phyloP scores from a whole-genome alignment of 1,140 invertebrate genomes.

The Neodiprion fabricii region DNA sequence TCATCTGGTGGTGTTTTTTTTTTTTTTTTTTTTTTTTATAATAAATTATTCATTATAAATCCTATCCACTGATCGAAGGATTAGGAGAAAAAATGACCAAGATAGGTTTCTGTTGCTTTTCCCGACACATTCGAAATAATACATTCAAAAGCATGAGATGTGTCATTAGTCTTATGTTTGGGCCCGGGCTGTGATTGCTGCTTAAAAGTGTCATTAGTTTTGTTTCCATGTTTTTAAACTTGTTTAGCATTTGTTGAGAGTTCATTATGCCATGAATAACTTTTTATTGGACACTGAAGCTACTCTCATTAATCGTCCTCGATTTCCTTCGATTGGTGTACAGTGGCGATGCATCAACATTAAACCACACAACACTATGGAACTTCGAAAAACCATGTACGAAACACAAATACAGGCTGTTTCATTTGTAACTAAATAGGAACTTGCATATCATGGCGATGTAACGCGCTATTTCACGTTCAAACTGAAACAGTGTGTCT shows the following conservation, averaged over 20 bases:
- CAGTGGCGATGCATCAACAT: too few species aligned
- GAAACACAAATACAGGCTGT: slow-evolving; percentile 24
- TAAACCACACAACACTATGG: not conserved
- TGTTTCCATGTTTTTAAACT: not conserved
- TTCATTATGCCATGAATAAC: not conserved
- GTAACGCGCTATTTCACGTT: slow-evolving; percentile 2
- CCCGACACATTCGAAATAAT: not conserved
- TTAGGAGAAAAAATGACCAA: slow-evolving; percentile 32
- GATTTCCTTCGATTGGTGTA: not conserved
- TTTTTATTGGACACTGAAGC: not conserved
- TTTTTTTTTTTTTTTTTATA: slow-evolving; percentile 10
- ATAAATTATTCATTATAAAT: slow-evolving; percentile 43
- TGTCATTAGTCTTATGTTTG: not conserved
- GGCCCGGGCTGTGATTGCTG: not conserved
- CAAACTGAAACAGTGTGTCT: not conserved
- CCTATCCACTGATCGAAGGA: slow-evolving; percentile 40
- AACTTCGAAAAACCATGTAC: slow-evolving; percentile 18
- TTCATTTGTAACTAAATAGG: slow-evolving; percentile 21
- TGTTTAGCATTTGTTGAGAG: not conserved
- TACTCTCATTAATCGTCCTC: too few species aligned
- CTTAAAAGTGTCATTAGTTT: not conserved
- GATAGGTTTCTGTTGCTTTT: not conserved
- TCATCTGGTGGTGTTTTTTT: slow-evolving; percentile 44
- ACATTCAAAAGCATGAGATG: not conserved
- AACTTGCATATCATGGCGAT: slow-evolving; percentile 25